phyloP scores from a whole-genome alignment of 2,888 invertebrate species.

The Darwinula stevensoni region DNA sequence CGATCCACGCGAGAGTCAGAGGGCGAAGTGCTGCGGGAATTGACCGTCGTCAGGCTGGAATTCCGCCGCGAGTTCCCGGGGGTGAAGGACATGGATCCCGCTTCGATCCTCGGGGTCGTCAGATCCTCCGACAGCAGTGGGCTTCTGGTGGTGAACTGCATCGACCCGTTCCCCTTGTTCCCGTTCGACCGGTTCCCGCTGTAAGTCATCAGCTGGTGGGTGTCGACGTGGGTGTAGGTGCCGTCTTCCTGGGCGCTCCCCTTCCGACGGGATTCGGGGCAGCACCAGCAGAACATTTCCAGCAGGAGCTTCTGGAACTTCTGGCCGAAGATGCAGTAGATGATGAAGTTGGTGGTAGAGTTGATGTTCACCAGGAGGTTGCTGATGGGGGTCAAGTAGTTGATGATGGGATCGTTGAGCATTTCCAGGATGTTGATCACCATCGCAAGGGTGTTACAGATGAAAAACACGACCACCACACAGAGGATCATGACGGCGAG shows the following conservation, averaged over 20 bases:
- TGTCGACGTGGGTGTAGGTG: slow-evolving; percentile 49
- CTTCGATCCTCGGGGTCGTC: too few species aligned
- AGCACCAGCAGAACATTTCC: slow-evolving; percentile 16
- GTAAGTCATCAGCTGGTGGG: slow-evolving; percentile 44
- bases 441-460: slow-evolving; percentile 63
- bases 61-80: not conserved
- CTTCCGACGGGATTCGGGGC: too few species aligned
- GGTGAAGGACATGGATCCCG: slow-evolving; percentile 4
- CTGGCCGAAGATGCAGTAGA: slow-evolving; percentile 90
- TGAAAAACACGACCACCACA: slow-evolving; percentile 75
- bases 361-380: slow-evolving; percentile 86
- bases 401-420: slow-evolving; percentile 31
- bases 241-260: slow-evolving; percentile 33
- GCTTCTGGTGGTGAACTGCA: too few species aligned
- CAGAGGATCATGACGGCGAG: slow-evolving; percentile 80
- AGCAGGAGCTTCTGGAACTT: slow-evolving; percentile 71
- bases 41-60: not conserved
- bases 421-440: slow-evolving; percentile 61
- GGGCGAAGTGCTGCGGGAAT: not conserved
- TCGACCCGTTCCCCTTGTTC: not conserved
- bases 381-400: slow-evolving; percentile 23
- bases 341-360: slow-evolving; percentile 87
- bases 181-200: slow-evolving; percentile 18
- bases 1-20: slow-evolving; percentile 4
- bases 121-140: too few species aligned